Evolutionary conservation across 2,113 vertebrate species (phyloP).

Genomic region (Grus americana): DNA sequence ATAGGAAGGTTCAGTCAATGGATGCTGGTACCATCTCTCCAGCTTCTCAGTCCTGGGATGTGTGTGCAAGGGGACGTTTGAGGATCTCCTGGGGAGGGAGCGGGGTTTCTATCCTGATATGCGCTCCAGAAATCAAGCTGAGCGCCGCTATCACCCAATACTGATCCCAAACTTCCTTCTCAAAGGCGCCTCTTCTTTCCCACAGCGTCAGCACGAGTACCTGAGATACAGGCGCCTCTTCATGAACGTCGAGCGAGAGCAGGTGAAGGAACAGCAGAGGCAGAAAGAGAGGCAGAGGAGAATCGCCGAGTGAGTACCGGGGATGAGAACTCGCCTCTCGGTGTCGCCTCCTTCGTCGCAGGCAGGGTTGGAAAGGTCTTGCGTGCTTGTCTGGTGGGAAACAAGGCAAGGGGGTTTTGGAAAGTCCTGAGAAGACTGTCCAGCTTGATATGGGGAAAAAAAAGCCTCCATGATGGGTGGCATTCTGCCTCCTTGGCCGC

Average conservation of each 20-base stretch:
- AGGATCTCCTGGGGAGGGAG: neutral
- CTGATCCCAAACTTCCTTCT: neutral
- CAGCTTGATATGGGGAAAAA: no score
- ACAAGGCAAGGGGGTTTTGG: accelerated
- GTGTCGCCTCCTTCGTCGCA: neutral
- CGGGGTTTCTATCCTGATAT: accelerated
- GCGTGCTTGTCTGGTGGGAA: neutral
- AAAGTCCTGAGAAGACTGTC: neutral
- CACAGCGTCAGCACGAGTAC: conserved; percentile 82
- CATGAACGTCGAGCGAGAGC: conserved; percentile 86
- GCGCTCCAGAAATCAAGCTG: neutral
- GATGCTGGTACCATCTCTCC: neutral
- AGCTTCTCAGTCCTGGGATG: neutral
- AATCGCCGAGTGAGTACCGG: conserved; percentile 68
- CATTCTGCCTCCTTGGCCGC: neutral
- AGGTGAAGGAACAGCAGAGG: conserved; percentile 80
- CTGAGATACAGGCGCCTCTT: conserved; percentile 81
- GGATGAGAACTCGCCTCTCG: neutral
- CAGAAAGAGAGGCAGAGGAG: conserved; percentile 80
- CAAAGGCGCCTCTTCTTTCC: neutral
- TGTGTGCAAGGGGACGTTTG: accelerated
- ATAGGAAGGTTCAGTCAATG: neutral
- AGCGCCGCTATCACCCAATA: accelerated
- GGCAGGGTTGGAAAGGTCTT: neutral
- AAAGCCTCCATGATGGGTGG: neutral